phyloP scores from a whole-genome alignment of 2,888 invertebrate genomes.

The Calameuta idolon region DNA sequence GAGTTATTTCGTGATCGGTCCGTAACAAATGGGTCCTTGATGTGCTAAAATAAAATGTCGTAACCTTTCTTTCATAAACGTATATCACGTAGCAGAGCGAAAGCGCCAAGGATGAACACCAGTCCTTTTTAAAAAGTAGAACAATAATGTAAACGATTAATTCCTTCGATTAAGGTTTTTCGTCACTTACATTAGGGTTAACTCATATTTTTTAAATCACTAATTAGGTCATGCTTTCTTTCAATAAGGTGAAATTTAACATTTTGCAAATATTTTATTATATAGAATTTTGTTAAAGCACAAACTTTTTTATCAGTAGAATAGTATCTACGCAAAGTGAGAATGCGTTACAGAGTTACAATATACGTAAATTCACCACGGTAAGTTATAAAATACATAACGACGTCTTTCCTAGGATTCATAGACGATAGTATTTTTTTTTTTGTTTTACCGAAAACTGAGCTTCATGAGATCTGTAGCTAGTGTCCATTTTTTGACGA shows the following conservation, averaged over 20 bases:
- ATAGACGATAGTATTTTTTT: not conserved
- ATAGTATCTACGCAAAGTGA: conserved; percentile 44
- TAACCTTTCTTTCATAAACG: too few relatives aligned
- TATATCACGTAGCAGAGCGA: too few relatives aligned
- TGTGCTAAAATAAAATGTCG: too few relatives aligned
- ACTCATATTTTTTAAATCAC: conserved; percentile 5
- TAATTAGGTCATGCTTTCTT: conserved; percentile 21
- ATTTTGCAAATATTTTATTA: conserved; percentile 51
- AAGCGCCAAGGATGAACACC: too few relatives aligned
- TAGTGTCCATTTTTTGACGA: not conserved
- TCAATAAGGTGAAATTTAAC: conserved; percentile 29
- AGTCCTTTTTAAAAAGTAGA: too few relatives aligned
- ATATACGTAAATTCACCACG: conserved; percentile 30
- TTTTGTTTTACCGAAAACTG: not conserved
- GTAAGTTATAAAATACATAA: conserved; percentile 13
- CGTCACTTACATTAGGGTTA: not conserved
- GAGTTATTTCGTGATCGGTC: too few relatives aligned
- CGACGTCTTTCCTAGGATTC: not conserved
- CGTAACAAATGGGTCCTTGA: too few relatives aligned
- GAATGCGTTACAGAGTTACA: conserved; percentile 40
- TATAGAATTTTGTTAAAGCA: conserved; percentile 55
- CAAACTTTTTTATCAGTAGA: conserved; percentile 36
- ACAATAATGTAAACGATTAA: not conserved
- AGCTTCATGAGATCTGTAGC: conserved; percentile 1
- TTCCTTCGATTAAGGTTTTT: not conserved